Conservation (phyloP, 1,140 invertebrate species). For the Anastrepha ludens region DNA sequence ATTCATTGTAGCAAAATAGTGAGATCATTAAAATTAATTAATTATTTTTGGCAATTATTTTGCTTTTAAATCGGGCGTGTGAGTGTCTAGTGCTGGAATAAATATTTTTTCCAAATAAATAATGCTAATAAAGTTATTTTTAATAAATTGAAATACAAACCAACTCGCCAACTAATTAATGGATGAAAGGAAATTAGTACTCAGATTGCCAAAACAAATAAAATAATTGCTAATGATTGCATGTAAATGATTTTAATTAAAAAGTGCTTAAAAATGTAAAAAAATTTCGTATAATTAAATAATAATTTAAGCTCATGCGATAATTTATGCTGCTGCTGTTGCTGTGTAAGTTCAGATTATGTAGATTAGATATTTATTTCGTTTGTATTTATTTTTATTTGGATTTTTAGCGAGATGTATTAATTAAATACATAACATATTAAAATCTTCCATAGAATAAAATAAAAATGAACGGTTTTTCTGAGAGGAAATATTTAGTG, state of each 20-base stretch:
- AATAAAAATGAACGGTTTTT: no score
- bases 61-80: neutral
- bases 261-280: neutral
- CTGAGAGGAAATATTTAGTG: no score
- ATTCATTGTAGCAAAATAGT: conserved; percentile 24
- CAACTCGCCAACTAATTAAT: neutral
- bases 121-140: neutral
- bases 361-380: no score
- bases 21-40: conserved; percentile 36
- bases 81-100: neutral
- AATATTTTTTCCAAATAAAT: neutral
- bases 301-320: neutral
- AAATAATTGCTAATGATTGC: neutral
- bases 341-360: no score
- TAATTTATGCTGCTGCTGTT: neutral
- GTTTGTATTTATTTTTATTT: no score
- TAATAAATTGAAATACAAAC: neutral
- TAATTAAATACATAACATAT: no score
- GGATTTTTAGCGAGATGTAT: no score
- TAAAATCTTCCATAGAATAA: no score
- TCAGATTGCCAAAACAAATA: neutral
- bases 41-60: neutral
- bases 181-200: neutral
- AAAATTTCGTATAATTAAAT: neutral
- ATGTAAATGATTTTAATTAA: neutral